These are phyloP conservation scores for Corythucha ciliata DNA, from an alignment of 2,888 invertebrate species.

Conservation along the genomic window DNA sequence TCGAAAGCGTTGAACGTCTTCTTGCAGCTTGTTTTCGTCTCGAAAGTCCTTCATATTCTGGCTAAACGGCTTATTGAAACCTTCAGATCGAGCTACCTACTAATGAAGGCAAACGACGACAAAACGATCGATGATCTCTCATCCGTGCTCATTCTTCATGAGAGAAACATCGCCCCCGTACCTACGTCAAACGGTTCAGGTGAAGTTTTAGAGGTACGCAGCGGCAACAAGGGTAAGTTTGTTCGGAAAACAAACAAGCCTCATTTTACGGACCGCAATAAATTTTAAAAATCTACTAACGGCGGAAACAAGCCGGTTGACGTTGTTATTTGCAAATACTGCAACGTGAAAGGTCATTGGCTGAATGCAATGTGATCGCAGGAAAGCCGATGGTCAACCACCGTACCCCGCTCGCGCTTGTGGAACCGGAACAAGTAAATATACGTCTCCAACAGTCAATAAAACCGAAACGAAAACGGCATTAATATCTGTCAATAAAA, in stretches of 20 bases:
- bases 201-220: slow-evolving; percentile 5
- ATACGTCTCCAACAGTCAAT: slow-evolving; percentile 18
- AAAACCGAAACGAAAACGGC: slow-evolving; percentile 16
- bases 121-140: slow-evolving; percentile 22
- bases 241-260: slow-evolving; percentile 7
- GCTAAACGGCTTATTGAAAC: slow-evolving; percentile 19
- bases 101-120: slow-evolving; percentile 22
- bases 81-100: slow-evolving; percentile 25
- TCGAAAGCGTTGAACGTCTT: not conserved
- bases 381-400: slow-evolving; percentile 25
- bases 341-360: slow-evolving; percentile 20
- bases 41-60: slow-evolving; percentile 23
- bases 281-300: too few species aligned
- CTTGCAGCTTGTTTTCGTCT: slow-evolving; percentile 14
- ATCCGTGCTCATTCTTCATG: slow-evolving; percentile 20
- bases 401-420: slow-evolving; percentile 22
- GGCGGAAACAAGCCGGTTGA: slow-evolving; percentile 4
- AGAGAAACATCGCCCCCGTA: slow-evolving; percentile 20
- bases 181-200: slow-evolving; percentile 5
- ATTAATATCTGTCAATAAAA: too few species aligned
- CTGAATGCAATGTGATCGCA: slow-evolving; percentile 12
- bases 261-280: too few species aligned
- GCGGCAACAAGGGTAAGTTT: slow-evolving; percentile 3
- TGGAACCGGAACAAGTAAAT: slow-evolving; percentile 8
- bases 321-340: slow-evolving; percentile 22